These are phyloP conservation scores for Takifugu bimaculatus DNA, from an alignment of 2,113 vertebrate genomes.

Conservation along the genomic window DNA sequence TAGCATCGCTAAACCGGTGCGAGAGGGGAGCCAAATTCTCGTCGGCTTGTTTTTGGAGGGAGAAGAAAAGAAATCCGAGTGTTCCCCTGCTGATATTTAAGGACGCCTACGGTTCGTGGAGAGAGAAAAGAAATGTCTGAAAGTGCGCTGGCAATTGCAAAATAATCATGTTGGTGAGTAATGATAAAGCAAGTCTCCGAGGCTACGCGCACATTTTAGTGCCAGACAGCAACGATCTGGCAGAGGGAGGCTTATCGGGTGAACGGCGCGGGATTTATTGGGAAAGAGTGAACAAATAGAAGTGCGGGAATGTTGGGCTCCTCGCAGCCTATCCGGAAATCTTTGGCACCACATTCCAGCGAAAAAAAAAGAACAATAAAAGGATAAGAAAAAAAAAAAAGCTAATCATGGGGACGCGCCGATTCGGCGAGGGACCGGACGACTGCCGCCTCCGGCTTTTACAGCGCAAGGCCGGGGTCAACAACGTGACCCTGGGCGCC, in stretches of 20 bases:
- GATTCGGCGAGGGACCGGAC: conserved; percentile 43
- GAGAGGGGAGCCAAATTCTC: conserved; percentile 40
- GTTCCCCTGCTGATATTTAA: conserved; percentile 43
- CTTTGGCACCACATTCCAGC: conserved; percentile 13
- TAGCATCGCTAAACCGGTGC: neutral
- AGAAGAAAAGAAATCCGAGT: conserved; percentile 39
- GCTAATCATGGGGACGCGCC: conserved; percentile 37
- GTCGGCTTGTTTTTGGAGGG: conserved; percentile 37
- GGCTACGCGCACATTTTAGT: conserved; percentile 48
- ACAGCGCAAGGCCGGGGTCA: conserved; percentile 38
- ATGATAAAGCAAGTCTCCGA: conserved; percentile 58
- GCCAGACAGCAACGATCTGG: conserved; percentile 59
- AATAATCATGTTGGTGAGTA: conserved; percentile 69
- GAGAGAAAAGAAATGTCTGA: conserved; percentile 39
- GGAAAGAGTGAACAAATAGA: conserved; percentile 21
- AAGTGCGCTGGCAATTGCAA: conserved; percentile 55
- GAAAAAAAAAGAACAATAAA: neutral
- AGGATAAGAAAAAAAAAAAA: conserved; percentile 19
- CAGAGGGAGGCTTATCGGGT: conserved; percentile 63
- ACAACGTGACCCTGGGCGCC: conserved; percentile 28
- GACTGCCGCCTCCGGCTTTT: conserved; percentile 43
- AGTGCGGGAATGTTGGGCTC: conserved; percentile 35
- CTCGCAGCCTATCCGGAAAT: conserved; percentile 23
- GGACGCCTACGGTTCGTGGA: conserved; percentile 44
- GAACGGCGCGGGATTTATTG: conserved; percentile 55